These are phyloP conservation scores for Ichneumon xanthorius DNA, from an alignment of 2,888 invertebrate species.

Conservation along the genomic window DNA sequence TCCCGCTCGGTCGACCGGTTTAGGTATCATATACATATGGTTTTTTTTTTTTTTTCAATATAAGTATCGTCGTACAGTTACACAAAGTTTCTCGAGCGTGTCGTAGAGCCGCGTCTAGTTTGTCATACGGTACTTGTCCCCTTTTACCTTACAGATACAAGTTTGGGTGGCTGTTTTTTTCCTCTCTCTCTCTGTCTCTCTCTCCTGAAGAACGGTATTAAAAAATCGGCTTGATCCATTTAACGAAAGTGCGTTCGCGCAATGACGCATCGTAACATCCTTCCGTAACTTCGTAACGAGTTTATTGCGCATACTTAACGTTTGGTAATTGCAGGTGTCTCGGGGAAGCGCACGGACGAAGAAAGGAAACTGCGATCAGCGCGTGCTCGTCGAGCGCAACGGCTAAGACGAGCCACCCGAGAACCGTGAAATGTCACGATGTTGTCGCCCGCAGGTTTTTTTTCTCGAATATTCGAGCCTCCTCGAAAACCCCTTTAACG, in stretches of 20 bases:
- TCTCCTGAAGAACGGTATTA: neutral
- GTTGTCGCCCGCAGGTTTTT: conserved; percentile 4
- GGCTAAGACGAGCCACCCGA: neutral
- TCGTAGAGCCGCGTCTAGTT: conserved; percentile 24
- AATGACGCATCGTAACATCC: conserved; percentile 29
- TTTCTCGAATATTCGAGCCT: conserved; percentile 3
- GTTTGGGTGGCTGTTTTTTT: neutral
- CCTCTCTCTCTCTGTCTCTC: conserved; percentile 4
- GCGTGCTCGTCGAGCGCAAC: conserved; percentile 8
- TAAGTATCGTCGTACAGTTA: neutral
- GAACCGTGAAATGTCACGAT: conserved; percentile 40
- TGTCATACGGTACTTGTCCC: conserved; percentile 35
- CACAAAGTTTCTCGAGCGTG: conserved; percentile 28
- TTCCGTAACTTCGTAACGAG: conserved; percentile 19
- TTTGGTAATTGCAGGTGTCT: conserved; percentile 40
- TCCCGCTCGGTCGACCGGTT: conserved; percentile 18
- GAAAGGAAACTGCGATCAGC: conserved; percentile 18
- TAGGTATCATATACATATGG: neutral
- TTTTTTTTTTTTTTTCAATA: neutral
- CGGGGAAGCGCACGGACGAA: conserved; percentile 1
- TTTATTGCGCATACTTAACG: conserved; percentile 30
- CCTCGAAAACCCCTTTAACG: neutral
- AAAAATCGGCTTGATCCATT: conserved; percentile 11
- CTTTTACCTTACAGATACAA: conserved; percentile 1
- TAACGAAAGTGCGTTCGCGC: conserved; percentile 25